Conservation (phyloP, 1,140 invertebrate genomes). For the Pectinophora gossypiella region DNA sequence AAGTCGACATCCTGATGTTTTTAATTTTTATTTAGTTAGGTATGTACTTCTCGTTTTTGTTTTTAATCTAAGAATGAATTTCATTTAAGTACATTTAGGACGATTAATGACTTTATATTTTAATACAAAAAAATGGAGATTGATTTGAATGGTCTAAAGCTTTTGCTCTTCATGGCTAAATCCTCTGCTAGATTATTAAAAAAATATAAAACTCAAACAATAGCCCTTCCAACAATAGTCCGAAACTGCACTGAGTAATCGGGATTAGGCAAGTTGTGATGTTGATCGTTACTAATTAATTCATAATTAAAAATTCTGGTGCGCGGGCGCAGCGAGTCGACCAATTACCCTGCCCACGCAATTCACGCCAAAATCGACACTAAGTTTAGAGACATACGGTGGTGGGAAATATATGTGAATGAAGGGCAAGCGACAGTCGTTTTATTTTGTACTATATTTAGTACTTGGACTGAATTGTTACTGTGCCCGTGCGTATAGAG, state of each 20-base stretch:
- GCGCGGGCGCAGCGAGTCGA: conserved; percentile 60
- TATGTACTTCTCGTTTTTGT: too few relatives aligned
- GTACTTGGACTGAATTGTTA: conserved; percentile 67
- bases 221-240: not conserved
- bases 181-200: too few relatives aligned
- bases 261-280: conserved; percentile 59
- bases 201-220: too few relatives aligned
- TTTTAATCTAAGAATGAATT: too few relatives aligned
- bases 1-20: too few relatives aligned
- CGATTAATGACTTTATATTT: too few relatives aligned
- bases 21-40: too few relatives aligned
- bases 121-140: too few relatives aligned
- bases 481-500: conserved; percentile 57
- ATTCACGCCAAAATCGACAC: conserved; percentile 37
- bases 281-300: conserved; percentile 71
- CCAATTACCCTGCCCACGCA: conserved; percentile 51
- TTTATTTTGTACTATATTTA: conserved; percentile 75
- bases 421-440: conserved; percentile 73
- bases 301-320: conserved; percentile 75
- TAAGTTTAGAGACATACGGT: conserved; percentile 36
- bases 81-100: too few relatives aligned
- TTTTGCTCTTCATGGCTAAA: too few relatives aligned
- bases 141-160: too few relatives aligned
- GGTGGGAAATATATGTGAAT: conserved; percentile 41
- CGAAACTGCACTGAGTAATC: conserved; percentile 24